Evolutionary conservation across 2,797 vertebrate genomes (phyloP).

Genomic region (Neosalanx taihuensis): DNA sequence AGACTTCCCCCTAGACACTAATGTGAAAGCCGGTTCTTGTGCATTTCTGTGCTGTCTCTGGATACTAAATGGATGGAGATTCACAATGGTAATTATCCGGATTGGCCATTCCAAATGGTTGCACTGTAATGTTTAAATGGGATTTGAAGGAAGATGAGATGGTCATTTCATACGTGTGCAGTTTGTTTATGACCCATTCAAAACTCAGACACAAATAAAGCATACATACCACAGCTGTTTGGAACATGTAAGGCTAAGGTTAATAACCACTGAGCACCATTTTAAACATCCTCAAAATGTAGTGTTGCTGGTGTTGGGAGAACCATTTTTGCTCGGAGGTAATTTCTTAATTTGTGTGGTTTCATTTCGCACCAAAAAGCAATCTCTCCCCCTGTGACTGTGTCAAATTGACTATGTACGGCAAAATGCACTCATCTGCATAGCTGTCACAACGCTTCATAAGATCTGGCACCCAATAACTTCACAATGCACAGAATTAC

Average conservation of each 20-base stretch:
- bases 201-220: neutral
- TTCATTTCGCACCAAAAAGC: conserved; percentile 60
- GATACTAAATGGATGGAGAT: too few relatives aligned
- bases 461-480: conserved; percentile 61
- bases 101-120: neutral
- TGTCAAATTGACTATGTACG: conserved; percentile 63
- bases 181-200: conserved; percentile 3
- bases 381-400: conserved; percentile 64
- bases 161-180: conserved; percentile 9
- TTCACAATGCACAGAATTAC: conserved; percentile 67
- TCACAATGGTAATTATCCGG: too few relatives aligned
- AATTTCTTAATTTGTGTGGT: conserved; percentile 67
- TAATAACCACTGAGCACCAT: conserved; percentile 12
- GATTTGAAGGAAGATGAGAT: neutral
- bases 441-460: conserved; percentile 60
- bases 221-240: neutral
- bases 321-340: conserved; percentile 53
- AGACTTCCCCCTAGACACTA: too few relatives aligned
- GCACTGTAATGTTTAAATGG: neutral
- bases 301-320: conserved; percentile 35
- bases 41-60: too few relatives aligned
- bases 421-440: conserved; percentile 65
- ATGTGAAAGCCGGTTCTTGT: too few relatives aligned
- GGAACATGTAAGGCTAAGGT: neutral
- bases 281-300: conserved; percentile 38